Conservation (phyloP, 2,888 invertebrate species). For the Galeopsomyia nigrocyanea region DNA sequence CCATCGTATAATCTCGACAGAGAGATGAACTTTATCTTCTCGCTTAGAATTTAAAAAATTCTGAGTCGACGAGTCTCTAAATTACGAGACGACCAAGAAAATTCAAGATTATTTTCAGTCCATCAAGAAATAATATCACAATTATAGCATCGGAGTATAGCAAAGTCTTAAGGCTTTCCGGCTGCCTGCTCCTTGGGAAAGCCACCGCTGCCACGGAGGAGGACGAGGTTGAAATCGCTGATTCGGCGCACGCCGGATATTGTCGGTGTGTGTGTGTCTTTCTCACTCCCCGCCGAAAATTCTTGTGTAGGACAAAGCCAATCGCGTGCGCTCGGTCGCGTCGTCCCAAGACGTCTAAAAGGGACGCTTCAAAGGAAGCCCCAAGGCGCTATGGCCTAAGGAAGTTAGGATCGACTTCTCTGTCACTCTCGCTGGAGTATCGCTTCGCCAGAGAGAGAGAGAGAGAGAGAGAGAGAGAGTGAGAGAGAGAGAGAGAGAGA, state of each 20-base stretch:
- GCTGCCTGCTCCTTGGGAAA: neutral
- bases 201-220: neutral
- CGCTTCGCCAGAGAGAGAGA: neutral
- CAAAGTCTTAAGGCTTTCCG: neutral
- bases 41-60: too few species aligned
- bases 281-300: conserved; percentile 7
- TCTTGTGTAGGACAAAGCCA: conserved; percentile 15
- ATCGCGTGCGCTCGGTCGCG: conserved; percentile 1
- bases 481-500: conserved; percentile 13
- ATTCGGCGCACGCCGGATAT: conserved; percentile 31
- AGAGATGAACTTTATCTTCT: too few species aligned
- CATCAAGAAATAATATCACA: too few species aligned
- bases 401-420: conserved; percentile 9
- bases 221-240: conserved; percentile 6
- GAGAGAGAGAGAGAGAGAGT: neutral
- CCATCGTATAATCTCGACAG: too few species aligned
- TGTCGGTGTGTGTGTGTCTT: conserved; percentile 3
- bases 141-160: neutral
- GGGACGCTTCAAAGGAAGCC: conserved; percentile 4
- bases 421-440: too few species aligned
- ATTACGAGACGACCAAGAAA: too few species aligned
- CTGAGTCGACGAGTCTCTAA: too few species aligned
- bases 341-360: neutral
- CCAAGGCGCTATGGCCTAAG: neutral
- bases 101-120: too few species aligned